These are phyloP conservation scores for Copidosoma floridanum DNA, from an alignment of 1,140 invertebrate species.

Conservation along the genomic window DNA sequence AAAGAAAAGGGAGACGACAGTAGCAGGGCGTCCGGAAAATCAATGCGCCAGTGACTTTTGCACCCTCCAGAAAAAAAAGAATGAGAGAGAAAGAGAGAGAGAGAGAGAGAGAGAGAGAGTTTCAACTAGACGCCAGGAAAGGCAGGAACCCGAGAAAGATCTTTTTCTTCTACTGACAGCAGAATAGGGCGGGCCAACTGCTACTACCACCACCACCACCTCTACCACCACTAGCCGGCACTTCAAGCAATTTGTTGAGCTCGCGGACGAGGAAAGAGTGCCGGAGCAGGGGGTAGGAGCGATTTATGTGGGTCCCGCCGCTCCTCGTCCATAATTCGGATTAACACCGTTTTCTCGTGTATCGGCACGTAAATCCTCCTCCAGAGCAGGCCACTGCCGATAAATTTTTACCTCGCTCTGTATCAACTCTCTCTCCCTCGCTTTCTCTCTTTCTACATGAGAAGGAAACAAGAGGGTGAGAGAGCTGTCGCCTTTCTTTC, in stretches of 20 bases:
- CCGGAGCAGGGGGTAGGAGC: too few species aligned
- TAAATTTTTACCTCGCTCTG: conserved; percentile 26
- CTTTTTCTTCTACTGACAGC: background rate
- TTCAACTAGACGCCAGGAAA: too few species aligned
- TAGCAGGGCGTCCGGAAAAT: conserved; percentile 7
- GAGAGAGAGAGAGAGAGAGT: too few species aligned
- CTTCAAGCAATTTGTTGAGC: conserved; percentile 27
- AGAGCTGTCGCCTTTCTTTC: background rate
- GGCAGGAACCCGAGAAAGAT: background rate
- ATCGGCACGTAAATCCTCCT: conserved; percentile 28
- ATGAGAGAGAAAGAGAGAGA: too few species aligned
- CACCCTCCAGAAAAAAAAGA: conserved; percentile 22
- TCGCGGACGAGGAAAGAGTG: background rate
- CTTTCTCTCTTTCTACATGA: background rate
- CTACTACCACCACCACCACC: too few species aligned
- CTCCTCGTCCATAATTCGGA: conserved; percentile 32
- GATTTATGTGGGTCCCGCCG: conserved; percentile 4
- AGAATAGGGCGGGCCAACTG: conserved; percentile 17
- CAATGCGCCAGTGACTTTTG: conserved; percentile 15
- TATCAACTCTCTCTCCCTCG: too few species aligned
- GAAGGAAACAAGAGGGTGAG: background rate
- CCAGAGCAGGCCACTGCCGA: conserved; percentile 12
- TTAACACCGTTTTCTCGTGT: conserved; percentile 30
- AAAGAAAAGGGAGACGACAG: background rate
- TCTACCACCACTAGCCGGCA: too few species aligned